Evolutionary conservation across 2,888 invertebrate genomes (phyloP), one percentile per base, ranked within the genome.

Genomic region (Ormia ochracea): DNA sequence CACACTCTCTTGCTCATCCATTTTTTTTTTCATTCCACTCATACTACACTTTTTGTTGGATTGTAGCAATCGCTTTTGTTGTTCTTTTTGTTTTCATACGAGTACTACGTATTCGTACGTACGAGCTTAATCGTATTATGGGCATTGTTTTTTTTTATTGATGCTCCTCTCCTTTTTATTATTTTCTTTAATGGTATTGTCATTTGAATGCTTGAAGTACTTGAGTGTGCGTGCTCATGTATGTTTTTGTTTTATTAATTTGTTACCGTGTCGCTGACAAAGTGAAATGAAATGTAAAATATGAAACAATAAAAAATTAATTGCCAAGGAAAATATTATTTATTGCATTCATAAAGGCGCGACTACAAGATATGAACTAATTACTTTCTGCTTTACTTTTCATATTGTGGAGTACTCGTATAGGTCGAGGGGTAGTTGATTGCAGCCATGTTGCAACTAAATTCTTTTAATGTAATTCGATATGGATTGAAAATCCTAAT

Each of bases 261-360:
- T 21, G 5, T 17, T 28, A n/a, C 19, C 41, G 31, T 43, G 58
- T 41, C 59, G 68, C 52, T 41, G 66, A 66, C 74, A 58, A 65
- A 56, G 28, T 72, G 43, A 54, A 73, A 74, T 36, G 36, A 12
- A 36, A 52, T 52, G 7, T 28, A 19, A 58, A 41, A 65, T 38
- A 36, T 56, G 5, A 23, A 50, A 50, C 1, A 38, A 59, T 52
- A 14, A 68, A 75, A 75, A 61, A 52, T 59, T 61, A 68, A 75
- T 75, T 75, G 36, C 38, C 19, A 48, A 58, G 10, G 31, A 43
- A 45, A 45, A 21, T 45, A 4, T 43, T 38, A 23, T 36, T 12
- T 58, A 28, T 56, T 58, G 6, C 17, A 58, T 26, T 56, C 14
- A 41, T 21, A 48, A 48, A 14, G 10, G 5, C 26, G 17, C 26